Base-by-base conservation (phyloP, 2,888 invertebrate species). In the Hypolimnas misippus region DNA sequence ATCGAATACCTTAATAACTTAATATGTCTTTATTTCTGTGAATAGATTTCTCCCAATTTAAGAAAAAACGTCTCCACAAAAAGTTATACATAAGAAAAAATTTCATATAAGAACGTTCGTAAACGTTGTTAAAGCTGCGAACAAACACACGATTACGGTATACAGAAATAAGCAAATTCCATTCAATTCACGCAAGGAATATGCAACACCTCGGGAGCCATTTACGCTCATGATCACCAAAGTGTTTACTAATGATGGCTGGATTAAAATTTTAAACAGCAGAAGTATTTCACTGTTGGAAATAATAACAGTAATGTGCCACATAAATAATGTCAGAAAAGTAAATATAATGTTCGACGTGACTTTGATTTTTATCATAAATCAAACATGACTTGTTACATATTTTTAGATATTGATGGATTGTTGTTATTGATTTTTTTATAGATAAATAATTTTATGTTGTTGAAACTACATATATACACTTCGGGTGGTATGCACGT, bases 261-360 rank as follows among this genome's bases (percentile, higher is more conserved):
- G 67, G 73, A 73, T 67, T 75, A 68, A 76, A 76, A 79, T 79
- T 73, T 72, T 68, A 79, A 81, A 71, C 31, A 74, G 73, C 25
- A 3, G n/a, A 12, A 46, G 8, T 21, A 17, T 44, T 21, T 46
- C 10, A 2, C 42, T 1, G 42, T 42, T 42, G 17, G 4, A 21
- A 46, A 19, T 21, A 21, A 38, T 38, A 38, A n/a, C 35, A 38
- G n/a, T 38, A n/a, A 2, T n/a, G 4, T n/a, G 35, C 2, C 12
- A 38, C 2, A 46, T n/a, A 44, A 44, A 46, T 33, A 5, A 33
- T 31, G 3, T 31, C 25, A 17, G 29, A 21, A 33, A 49, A 7
- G 21, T 38, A 38, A 8, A 35, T 35, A 6, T 14, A 2, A 16
- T 31, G 35, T n/a, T 46, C 49, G 21, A 35, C 21, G 46, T 35